Base-by-base conservation (phyloP, 1,140 invertebrate genomes). In the Pararge aegeria region DNA sequence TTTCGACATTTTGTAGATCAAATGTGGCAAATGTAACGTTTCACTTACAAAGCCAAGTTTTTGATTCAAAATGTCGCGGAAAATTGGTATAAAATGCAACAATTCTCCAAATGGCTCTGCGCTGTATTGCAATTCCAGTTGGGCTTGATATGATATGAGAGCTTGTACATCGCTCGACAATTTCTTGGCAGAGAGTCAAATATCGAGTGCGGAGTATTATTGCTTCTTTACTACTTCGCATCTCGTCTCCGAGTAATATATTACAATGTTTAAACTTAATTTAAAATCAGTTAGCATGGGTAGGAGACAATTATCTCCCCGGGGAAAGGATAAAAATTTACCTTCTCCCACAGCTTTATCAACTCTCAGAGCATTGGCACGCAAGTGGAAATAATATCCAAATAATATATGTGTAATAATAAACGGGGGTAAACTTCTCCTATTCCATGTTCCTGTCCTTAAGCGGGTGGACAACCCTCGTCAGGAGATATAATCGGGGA, bases 161-260 rank as follows among this genome's bases (percentile, higher is more conserved):
- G 40, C 20, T 20, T 46, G 44, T 46, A 46, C 21, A 60, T 37
- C 40, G 38, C 50, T 60, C 50, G 50, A 38, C 49, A 46, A 53
- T 13, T 16, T 20, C 48, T 60, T 60, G 57, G 57, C 57, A 53
- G 6, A 10, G n/a, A 13, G 4, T 60, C 57, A 53, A 60, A 46
- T 60, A 60, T 48, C 57, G 49, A 60, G 12, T 53, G n/a, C 16
- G 16, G 40, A 12, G 19, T 20, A 16, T 46, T 53, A 60, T 60
- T 46, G 42, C 46, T 55, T 46, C 24, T 40, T 13, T 30, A 38
- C 50, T 60, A 37, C 38, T 52, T 59, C 19, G 29, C 13, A 24
- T 52, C 49, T 24, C 19, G 20, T 46, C 30, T 34, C 10, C 4
- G 3, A 42, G 10, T 42, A 18, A 42, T 16, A 42, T 42, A n/a